phyloP scores from a whole-genome alignment of 2,888 invertebrate genomes.

The Adelphocoris suturalis region DNA sequence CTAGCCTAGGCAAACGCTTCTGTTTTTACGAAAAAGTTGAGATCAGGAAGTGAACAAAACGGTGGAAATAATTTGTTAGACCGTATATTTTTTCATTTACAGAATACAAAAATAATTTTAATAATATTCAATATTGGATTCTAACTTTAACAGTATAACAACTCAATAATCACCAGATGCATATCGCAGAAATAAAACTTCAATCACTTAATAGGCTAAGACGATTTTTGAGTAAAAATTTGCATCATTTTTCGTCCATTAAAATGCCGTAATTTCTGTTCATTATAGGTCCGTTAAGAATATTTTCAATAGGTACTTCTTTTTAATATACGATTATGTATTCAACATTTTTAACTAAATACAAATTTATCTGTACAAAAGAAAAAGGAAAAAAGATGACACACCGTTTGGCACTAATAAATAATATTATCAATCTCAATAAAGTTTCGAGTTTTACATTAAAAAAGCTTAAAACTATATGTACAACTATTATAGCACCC shows the following conservation, averaged over 20 bases:
- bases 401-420: slow-evolving; percentile 71
- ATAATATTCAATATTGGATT: slow-evolving; percentile 29
- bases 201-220: neutral
- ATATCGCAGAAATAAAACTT: neutral
- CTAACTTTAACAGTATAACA: neutral
- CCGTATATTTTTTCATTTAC: slow-evolving; percentile 36
- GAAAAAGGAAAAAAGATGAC: slow-evolving; percentile 63
- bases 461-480: slow-evolving; percentile 62
- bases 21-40: too few species aligned
- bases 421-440: slow-evolving; percentile 56
- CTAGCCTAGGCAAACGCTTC: too few species aligned
- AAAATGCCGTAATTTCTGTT: neutral
- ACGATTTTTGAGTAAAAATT: neutral
- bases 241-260: neutral
- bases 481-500: slow-evolving; percentile 51
- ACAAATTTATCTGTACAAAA: slow-evolving; percentile 50
- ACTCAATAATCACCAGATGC: slow-evolving; percentile 21
- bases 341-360: slow-evolving; percentile 31
- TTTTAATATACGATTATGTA: slow-evolving; percentile 13
- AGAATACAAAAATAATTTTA: slow-evolving; percentile 41
- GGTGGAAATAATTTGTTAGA: neutral
- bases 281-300: neutral
- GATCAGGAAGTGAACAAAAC: too few species aligned
- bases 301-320: neutral
- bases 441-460: neutral